Evolutionary conservation across 2,888 invertebrate genomes (phyloP).

Genomic region (Dugesia japonica): DNA sequence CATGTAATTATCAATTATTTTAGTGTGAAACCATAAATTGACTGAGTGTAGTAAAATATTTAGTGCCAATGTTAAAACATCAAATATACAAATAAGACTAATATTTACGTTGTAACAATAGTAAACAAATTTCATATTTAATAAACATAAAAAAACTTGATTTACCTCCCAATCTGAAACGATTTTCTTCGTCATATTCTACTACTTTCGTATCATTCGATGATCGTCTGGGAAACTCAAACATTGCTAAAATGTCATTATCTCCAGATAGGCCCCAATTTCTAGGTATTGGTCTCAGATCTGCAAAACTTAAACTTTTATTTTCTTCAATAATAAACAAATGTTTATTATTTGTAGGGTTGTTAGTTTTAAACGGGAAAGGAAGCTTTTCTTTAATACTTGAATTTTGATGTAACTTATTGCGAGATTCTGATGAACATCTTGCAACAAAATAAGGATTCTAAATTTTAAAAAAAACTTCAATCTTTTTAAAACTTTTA

Average conservation of each 20-base stretch:
- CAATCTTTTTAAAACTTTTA: not conserved
- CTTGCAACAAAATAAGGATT: not conserved
- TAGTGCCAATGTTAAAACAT: too few species aligned
- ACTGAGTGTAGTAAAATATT: too few species aligned
- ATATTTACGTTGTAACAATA: too few species aligned
- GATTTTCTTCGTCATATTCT: not conserved
- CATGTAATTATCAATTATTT: too few species aligned
- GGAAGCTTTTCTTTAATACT: not conserved
- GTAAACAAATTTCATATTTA: too few species aligned
- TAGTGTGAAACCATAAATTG: too few species aligned
- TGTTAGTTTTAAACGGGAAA: not conserved
- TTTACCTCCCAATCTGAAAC: not conserved
- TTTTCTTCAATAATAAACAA: not conserved
- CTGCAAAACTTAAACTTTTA: not conserved
- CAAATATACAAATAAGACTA: too few species aligned
- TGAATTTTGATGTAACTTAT: not conserved
- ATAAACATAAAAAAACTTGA: not conserved
- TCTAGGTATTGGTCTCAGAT: not conserved
- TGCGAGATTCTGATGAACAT: not conserved
- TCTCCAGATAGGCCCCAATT: not conserved
- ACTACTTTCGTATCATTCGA: not conserved
- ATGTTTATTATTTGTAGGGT: not conserved
- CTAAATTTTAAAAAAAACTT: not conserved
- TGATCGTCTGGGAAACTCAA: not conserved
- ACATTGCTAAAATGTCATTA: not conserved